Evolutionary conservation across 1,140 invertebrate genomes (phyloP).

Genomic region (Euborellia annulipes): DNA sequence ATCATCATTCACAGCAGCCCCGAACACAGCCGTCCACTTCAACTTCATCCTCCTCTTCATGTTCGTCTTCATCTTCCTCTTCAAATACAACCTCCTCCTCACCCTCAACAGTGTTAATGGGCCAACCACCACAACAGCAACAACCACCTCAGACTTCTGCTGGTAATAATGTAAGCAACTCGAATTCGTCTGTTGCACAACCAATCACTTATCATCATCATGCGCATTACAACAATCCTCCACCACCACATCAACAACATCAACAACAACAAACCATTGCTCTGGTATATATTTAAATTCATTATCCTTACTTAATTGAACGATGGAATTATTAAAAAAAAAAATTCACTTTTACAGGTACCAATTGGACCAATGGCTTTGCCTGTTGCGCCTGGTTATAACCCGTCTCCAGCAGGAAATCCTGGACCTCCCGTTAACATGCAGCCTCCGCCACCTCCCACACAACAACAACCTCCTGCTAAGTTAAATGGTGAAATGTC

Average conservation of each 20-base stretch:
- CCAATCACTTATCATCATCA: no score
- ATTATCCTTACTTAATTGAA: no score
- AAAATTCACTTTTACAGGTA: no score
- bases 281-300: no score
- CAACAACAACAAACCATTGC: constrained; percentile 16
- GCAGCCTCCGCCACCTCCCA: no score
- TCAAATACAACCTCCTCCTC: neutral
- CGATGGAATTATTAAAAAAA: no score
- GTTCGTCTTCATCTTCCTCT: neutral
- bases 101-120: neutral
- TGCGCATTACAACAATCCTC: constrained; percentile 20
- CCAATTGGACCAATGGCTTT: no score
- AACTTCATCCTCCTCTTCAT: neutral
- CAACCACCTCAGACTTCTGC: constrained; percentile 23
- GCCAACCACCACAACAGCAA: constrained; percentile 27
- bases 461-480: no score
- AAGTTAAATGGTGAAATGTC: no score
- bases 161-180: constrained; percentile 14
- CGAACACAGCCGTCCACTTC: constrained; percentile 12
- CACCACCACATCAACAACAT: constrained; percentile 23
- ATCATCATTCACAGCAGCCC: neutral
- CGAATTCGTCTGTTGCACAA: neutral
- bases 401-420: no score
- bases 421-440: no score
- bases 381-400: no score